Evolutionary conservation across 2,797 vertebrate species (phyloP), one percentile per base, ranked within the genome.

Genomic region (Neopelma chrysocephalum): DNA sequence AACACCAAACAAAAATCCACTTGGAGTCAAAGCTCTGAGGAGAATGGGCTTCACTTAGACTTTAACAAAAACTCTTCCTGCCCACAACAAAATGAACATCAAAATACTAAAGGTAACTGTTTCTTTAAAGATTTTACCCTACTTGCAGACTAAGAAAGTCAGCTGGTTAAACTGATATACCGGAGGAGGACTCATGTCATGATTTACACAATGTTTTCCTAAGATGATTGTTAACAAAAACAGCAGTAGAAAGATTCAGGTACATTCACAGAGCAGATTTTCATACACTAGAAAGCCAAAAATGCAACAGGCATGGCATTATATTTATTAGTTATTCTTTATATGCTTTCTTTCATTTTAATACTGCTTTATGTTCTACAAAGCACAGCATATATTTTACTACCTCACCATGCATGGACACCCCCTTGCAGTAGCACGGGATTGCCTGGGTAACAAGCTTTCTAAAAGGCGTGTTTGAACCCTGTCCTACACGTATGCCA

Each of bases 371-470:
- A 26, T n/a, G 18, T 58, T 91, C 90, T 25, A 48, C 43, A 70
- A 62, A 70, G 32, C 31, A 34, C 54, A 61, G 6, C 4, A 2
- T 7, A 3, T 66, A 40, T 56, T 80, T 73, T 29, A 25, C 12
- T 25, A 1, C 32, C 40, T 45, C 36, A 3, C 32, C 19, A 15
- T 0, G 3, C 43, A 31, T 8, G 20, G 21, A 4, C 16, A 16
- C 15, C 9, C 1, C 2, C 14, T 25, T 34, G 57, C 79, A 11
- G 21, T 0, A 16, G n/a, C 25, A 7, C 6, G 8, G 43, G 34
- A 10, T 23, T 25, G 50, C 68, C 16, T 5, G 32, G 19, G 43
- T 21, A 4, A 2, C 2, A 1, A 10, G 3, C 43, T 11, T 23
- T 4, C 16, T 4, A 1, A 5, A 18, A 14, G 65, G 29, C 10